Evolutionary conservation across 2,113 vertebrate genomes (phyloP), one percentile per base, ranked within the genome.

Genomic region (Blennius ocellaris): DNA sequence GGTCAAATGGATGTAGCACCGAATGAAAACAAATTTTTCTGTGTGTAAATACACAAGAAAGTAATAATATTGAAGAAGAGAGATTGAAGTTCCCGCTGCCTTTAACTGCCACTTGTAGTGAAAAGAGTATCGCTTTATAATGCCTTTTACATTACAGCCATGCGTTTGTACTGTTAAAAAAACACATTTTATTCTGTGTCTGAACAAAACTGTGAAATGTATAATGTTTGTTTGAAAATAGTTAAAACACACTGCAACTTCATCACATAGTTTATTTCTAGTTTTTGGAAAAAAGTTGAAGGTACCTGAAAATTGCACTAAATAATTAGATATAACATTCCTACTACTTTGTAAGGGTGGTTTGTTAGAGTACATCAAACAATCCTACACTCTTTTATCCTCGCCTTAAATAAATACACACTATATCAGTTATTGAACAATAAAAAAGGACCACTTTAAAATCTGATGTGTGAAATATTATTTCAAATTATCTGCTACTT

Each of bases 121-220:
- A 80, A 74, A 80, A 40, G 3, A 55, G 41, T 44, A 10, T 80
- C n/a, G 51, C 50, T 73, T 43, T 66, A 69, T 80, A 79, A 72
- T 76, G 81, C 75, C 64, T 80, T 76, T 71, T 12, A 56, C 44
- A 14, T 36, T 15, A 63, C 76, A 85, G 81, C 76, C 73, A 81
- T 64, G 58, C 47, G 11, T 87, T 70, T 63, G 79, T 66, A 86
- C 84, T 81, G 82, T 87, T 76, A 51, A 7, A 3, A 17, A 45
- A 65, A 54, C 60, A 3, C 12, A 59, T 7, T 21, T 11, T 5
- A 60, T 60, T 65, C 6, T 44, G 52, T 69, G 58, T 76, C 66
- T 17, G 55, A 80, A 67, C 36, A 58, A 69, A 82, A 79, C 80
- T 85, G 81, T 87, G 77, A 78, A 43, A 65, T 69, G 49, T 64